Evolutionary conservation across 2,113 vertebrate species (phyloP).

Genomic region (Oreochromis tanganicae): DNA sequence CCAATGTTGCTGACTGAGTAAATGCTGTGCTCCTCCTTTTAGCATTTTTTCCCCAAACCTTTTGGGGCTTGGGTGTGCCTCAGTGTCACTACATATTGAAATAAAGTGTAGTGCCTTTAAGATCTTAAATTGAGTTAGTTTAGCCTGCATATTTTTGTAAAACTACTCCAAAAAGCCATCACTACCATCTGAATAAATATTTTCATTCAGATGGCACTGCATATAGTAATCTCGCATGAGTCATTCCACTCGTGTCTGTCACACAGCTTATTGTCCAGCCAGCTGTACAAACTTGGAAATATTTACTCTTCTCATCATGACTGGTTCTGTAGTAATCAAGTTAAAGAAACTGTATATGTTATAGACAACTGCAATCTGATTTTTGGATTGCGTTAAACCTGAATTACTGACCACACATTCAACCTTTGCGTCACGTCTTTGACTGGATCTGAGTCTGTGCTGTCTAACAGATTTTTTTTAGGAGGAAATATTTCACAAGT

Average conservation of each 20-base stretch:
- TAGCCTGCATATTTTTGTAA: background rate
- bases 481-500: background rate
- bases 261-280: background rate
- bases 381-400: background rate
- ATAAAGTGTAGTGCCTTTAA: background rate
- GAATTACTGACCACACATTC: background rate
- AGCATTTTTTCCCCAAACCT: background rate
- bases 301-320: slow-evolving; percentile 4
- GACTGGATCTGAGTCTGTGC: background rate
- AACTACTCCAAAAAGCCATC: background rate
- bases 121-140: background rate
- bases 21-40: background rate
- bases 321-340: background rate
- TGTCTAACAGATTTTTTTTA: background rate
- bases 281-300: background rate
- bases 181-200: background rate
- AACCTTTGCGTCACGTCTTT: background rate
- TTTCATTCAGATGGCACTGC: background rate
- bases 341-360: slow-evolving; percentile 2
- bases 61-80: background rate
- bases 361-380: background rate
- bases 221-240: background rate
- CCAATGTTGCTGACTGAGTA: background rate
- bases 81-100: background rate
- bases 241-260: background rate